Base-by-base conservation (phyloP, 2,888 invertebrate genomes). In the Limnephilus rhombicus region DNA sequence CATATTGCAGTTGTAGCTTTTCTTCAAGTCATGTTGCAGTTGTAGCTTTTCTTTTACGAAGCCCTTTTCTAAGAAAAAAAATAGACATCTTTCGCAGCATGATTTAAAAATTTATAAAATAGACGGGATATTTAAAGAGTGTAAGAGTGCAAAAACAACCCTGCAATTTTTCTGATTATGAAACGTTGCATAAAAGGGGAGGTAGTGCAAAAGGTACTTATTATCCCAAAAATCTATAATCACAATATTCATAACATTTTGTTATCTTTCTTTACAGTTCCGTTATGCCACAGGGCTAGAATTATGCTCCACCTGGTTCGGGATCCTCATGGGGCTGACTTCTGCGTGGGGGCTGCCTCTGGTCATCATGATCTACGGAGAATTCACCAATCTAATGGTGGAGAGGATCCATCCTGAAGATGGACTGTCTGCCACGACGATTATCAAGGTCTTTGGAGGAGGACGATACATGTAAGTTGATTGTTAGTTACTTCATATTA, bases 321-420 rank as follows among this genome's bases (percentile, higher is more conserved):
- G 94, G 15, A 95, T 95, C 0, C 34, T 94, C 0, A 68, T 94
- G 1, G 95, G 95, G 34, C 95, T 94, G 34, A 5, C 86, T 15
- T 96, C 96, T 83, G 96, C 96, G 0, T 94, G 95, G 3, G 96
- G 96, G 1, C 95, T 96, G 2, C 97, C 97, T 90, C 95, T 96
- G 94, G 96, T 97, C 94, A 95, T 97, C 92, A 96, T 97, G 91
- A 96, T 97, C 94, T 97, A 97, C 94, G 97, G 97, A 9, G 97
- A 97, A 94, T 95, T 97, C 81, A 97, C 96, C 92, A 96, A 97
- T 0, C 94, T 97, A 12, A 96, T 97, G 94, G 96, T 97, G 37
- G 96, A 97, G 94, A 94, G 97, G 1, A 96, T 96, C 94, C 95
- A 95, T 1, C 94, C 95, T 68, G 94, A 94, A 18, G 95, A 96